Conservation (phyloP, 2,113 vertebrate genomes). For the Dromaius novaehollandiae region DNA sequence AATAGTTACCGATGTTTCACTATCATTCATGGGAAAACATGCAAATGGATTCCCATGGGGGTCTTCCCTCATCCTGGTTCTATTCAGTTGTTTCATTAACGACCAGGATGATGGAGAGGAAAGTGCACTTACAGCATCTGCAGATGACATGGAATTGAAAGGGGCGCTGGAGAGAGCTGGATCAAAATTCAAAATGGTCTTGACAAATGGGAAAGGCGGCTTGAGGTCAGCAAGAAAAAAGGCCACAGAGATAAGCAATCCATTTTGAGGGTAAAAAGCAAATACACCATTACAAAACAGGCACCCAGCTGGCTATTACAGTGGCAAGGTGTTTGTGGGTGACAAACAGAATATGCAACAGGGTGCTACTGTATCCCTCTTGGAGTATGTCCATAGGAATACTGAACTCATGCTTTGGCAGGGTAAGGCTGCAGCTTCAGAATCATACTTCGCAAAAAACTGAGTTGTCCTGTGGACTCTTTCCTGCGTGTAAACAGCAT, state of each 20-base stretch:
- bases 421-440: background rate
- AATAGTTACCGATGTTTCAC: background rate
- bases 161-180: background rate
- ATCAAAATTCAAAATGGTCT: background rate
- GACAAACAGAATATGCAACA: background rate
- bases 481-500: background rate
- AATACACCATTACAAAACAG: background rate
- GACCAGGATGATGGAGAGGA: background rate
- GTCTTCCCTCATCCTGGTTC: background rate
- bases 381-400: background rate
- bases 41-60: background rate
- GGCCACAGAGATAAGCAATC: background rate
- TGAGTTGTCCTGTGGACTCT: background rate
- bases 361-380: background rate
- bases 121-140: background rate
- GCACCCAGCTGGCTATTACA: background rate
- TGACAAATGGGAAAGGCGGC: background rate
- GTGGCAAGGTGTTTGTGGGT: background rate
- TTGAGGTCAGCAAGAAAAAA: background rate
- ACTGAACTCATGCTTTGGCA: background rate
- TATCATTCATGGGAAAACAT: background rate
- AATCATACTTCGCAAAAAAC: background rate
- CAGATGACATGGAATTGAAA: background rate
- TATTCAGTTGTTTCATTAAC: background rate
- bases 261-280: background rate